phyloP scores from a whole-genome alignment of 2,113 vertebrate species.

The human region DNA sequence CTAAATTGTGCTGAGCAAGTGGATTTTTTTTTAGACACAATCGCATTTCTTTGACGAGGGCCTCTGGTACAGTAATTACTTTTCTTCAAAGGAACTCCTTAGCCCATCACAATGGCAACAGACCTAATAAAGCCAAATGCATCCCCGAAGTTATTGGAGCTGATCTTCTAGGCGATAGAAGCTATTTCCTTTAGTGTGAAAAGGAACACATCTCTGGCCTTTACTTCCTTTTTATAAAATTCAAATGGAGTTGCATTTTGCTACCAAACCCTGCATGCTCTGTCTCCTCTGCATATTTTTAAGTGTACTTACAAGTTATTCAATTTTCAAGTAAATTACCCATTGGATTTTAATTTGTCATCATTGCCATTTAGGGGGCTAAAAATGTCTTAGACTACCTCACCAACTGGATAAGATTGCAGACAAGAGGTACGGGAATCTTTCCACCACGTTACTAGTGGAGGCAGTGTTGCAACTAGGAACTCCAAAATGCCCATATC shows the following conservation, averaged over 20 bases:
- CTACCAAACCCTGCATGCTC: not conserved
- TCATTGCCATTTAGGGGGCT: not conserved
- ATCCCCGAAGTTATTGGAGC: conserved; percentile 61
- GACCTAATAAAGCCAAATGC: conserved; percentile 75
- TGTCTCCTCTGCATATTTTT: not conserved
- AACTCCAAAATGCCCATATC: not conserved
- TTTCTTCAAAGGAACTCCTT: conserved; percentile 73
- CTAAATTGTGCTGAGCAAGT: conserved; percentile 75
- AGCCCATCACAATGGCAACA: conserved; percentile 71
- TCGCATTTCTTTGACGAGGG: conserved; percentile 66
- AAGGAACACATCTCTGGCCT: conserved; percentile 41
- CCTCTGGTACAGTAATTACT: conserved; percentile 75
- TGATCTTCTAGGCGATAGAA: conserved; percentile 71
- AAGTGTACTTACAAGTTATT: conserved; percentile 19
- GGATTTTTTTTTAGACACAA: conserved; percentile 57
- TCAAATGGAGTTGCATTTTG: conserved; percentile 56
- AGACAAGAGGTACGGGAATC: not conserved
- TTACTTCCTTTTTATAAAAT: conserved; percentile 65
- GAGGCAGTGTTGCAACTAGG: not conserved
- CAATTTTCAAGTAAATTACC: conserved; percentile 48
- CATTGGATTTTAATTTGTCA: not conserved
- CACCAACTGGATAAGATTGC: not conserved
- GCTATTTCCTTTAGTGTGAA: conserved; percentile 60
- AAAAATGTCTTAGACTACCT: not conserved
- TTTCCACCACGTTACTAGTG: not conserved